phyloP scores from a whole-genome alignment of 1,140 invertebrate genomes.

The Pentalonia nigronervosa region DNA sequence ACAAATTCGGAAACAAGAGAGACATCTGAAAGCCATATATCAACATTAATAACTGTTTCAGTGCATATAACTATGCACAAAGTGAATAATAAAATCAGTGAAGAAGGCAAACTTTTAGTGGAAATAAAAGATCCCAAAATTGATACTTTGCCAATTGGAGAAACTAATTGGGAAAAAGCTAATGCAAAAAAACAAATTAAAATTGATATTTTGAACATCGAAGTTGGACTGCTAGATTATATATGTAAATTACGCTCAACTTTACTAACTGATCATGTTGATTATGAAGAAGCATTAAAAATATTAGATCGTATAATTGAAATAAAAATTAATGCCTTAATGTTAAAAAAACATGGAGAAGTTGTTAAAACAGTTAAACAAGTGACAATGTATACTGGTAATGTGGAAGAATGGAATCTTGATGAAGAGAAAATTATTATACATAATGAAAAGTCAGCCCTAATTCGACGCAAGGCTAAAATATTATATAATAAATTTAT shows the following conservation, averaged over 20 bases:
- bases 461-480: conserved; percentile 74
- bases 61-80: not conserved
- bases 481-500: conserved; percentile 72
- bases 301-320: conserved; percentile 71
- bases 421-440: conserved; percentile 68
- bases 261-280: conserved; percentile 71
- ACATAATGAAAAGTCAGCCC: conserved; percentile 57
- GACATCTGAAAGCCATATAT: not conserved
- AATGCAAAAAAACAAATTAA: conserved; percentile 36
- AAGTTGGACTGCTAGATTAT: conserved; percentile 75
- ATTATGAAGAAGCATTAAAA: conserved; percentile 71
- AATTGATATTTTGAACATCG: conserved; percentile 65
- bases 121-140: conserved; percentile 3
- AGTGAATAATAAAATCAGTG: not conserved
- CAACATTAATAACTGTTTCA: not conserved
- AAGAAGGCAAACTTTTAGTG: not conserved
- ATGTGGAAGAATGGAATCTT: conserved; percentile 75
- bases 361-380: conserved; percentile 80
- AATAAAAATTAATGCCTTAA: conserved; percentile 75
- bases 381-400: too few species aligned
- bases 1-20: not conserved
- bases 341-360: conserved; percentile 85
- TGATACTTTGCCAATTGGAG: not conserved
- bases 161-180: conserved; percentile 6
- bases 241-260: conserved; percentile 80